Base-by-base conservation (phyloP, 2,888 invertebrate species). In the Ormyrus pomaceus region DNA sequence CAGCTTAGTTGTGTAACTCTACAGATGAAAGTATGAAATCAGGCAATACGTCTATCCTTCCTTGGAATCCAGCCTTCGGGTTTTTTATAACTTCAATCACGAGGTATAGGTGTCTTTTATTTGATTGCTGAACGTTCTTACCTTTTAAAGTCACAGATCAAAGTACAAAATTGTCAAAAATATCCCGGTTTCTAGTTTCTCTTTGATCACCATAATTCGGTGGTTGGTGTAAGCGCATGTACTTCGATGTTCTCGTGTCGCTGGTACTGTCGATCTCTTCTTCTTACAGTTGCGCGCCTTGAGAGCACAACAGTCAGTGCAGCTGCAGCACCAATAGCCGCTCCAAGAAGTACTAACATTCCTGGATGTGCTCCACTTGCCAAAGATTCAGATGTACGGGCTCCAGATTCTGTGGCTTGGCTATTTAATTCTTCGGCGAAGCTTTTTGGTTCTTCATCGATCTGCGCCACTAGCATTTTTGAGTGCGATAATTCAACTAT, bases 161-260 rank as follows among this genome's bases (percentile, higher is more conserved):
- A 61, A 51, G 64, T 68, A 72, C 59, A 69, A 71, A 81, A 74
- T 46, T 70, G 75, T 79, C 81, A 75, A 81, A 79, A 79, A 70
- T 65, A 73, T 55, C 66, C 11, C 55, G 68, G 2, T 73, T n/a
- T 50, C n/a, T 19, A 5, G 6, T 56, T 34, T 51, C 58, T 64
- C 34, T 19, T 64, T 46, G 51, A 94, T 95, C 95, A 95, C 95
- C 95, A 95, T 82, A 95, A 92, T 86, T 95, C 94, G 66, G 94
- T 93, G 71, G 94, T 93, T 78, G 94, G 93, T 56, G 92, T 91
- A 83, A 93, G 86, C 83, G 91, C 91, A 85, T 91, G 91, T 89
- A 94, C 94, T 89, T 95, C 94, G 91, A 94, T 92, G 85, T 92
- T 91, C 81, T 92, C 91, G 65, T 87, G 86, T 62, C 84, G 83